phyloP scores from a whole-genome alignment of 2,888 invertebrate species.

The Sinhomidia bicolor region DNA sequence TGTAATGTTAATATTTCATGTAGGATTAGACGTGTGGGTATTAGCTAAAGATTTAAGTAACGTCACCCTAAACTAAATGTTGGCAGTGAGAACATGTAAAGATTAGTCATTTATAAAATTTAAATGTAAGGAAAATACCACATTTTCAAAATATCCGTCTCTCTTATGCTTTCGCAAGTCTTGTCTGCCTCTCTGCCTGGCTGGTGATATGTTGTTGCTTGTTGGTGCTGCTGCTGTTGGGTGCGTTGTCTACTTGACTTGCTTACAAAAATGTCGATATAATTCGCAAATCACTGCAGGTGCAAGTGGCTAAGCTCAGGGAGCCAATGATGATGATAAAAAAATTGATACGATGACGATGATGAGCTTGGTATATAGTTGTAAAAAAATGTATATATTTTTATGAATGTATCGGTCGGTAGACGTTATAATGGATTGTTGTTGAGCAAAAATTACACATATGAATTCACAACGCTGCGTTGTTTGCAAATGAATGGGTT shows the following conservation, averaged over 20 bases:
- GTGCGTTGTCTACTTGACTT: neutral
- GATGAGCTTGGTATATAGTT: slow-evolving; percentile 3
- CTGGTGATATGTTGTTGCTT: too few relatives aligned
- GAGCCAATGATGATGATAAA: slow-evolving; percentile 41
- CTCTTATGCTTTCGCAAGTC: slow-evolving; percentile 33
- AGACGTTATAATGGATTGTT: neutral
- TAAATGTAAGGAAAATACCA: slow-evolving; percentile 25
- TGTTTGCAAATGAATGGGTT: slow-evolving; percentile 51
- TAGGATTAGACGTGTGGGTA: neutral
- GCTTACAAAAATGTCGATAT: slow-evolving; percentile 42
- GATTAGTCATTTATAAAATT: neutral
- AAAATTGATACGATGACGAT: slow-evolving; percentile 30
- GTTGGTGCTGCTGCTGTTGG: neutral
- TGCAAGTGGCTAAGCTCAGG: slow-evolving; percentile 56
- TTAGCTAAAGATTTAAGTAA: too few relatives aligned
- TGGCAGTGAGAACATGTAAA: neutral
- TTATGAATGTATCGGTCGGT: neutral
- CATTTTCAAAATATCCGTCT: slow-evolving; percentile 37
- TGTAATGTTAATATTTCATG: too few relatives aligned
- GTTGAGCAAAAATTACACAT: slow-evolving; percentile 33
- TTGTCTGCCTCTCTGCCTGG: slow-evolving; percentile 6
- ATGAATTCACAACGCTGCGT: slow-evolving; percentile 40
- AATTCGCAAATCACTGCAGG: slow-evolving; percentile 61
- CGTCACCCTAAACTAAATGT: neutral
- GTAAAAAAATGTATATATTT: neutral